Evolutionary conservation across 2,797 vertebrate genomes (phyloP).

Genomic region (Sciurus vulgaris): DNA sequence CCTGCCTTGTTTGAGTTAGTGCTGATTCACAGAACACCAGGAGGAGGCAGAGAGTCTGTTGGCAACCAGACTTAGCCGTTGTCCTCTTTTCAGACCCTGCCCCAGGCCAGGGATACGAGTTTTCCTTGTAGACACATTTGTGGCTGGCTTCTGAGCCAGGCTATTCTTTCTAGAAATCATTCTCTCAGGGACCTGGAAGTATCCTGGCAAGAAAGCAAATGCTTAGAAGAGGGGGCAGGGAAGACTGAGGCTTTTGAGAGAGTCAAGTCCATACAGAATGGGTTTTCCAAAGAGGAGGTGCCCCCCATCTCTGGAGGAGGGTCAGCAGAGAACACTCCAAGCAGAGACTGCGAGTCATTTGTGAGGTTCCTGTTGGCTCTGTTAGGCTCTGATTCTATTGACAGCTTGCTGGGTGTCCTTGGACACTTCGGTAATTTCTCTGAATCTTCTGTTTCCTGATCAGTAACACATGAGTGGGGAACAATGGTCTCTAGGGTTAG

Average conservation of each 20-base stretch:
- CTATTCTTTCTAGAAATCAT: slow-evolving; percentile 21
- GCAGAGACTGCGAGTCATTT: background rate
- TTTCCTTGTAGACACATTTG: background rate
- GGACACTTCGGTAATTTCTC: background rate
- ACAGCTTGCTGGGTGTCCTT: background rate
- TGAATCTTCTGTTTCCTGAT: background rate
- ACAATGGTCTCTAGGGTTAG: background rate
- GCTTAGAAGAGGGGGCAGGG: background rate
- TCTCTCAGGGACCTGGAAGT: background rate
- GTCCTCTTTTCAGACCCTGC: background rate
- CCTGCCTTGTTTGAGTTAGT: background rate
- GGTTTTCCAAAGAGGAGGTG: background rate
- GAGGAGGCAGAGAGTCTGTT: background rate
- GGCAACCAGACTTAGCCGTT: background rate
- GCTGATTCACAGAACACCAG: background rate
- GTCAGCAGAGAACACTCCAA: background rate
- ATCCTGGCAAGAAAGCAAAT: background rate
- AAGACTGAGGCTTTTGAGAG: background rate
- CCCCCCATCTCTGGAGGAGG: background rate
- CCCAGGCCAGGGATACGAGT: background rate
- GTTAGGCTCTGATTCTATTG: background rate
- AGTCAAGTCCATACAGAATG: background rate
- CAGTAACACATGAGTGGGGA: background rate
- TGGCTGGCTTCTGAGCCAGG: background rate
- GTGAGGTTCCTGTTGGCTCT: background rate